These are phyloP conservation scores for Phyllopteryx taeniolatus DNA, from an alignment of 2,113 vertebrate species.

Conservation along the genomic window DNA sequence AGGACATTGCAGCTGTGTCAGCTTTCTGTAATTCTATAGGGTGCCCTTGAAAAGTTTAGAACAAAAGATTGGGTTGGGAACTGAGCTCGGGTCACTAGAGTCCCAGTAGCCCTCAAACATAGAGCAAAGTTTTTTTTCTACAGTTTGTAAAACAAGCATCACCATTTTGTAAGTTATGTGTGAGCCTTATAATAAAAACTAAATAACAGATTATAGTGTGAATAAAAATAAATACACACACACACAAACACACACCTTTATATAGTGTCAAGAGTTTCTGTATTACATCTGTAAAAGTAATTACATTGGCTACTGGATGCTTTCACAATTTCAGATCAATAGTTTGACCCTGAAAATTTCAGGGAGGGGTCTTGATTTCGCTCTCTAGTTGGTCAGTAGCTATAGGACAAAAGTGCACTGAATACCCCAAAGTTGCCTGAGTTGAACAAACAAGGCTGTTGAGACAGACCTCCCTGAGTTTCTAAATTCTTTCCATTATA, in stretches of 20 bases:
- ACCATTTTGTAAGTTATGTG: no score
- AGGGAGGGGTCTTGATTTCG: conserved; percentile 24
- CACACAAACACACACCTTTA: no score
- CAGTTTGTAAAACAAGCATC: no score
- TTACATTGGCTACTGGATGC: no score
- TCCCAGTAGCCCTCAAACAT: no score
- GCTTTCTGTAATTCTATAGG: conserved; percentile 22
- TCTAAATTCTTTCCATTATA: conserved; percentile 56
- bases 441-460: conserved; percentile 62
- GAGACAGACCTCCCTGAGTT: conserved; percentile 58
- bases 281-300: no score
- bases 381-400: conserved; percentile 32
- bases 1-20: conserved; percentile 27
- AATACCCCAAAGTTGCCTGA: conserved; percentile 47
- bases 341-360: conserved; percentile 20
- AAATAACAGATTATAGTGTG: no score
- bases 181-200: no score
- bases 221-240: no score
- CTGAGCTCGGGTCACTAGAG: neutral
- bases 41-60: conserved; percentile 25
- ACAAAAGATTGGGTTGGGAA: conserved; percentile 21
- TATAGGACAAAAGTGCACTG: conserved; percentile 33
- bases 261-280: no score
- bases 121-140: no score
- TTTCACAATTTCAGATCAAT: neutral